These are phyloP conservation scores for Rhinoderma darwinii DNA, from an alignment of 2,113 vertebrate genomes.

Conservation along the genomic window DNA sequence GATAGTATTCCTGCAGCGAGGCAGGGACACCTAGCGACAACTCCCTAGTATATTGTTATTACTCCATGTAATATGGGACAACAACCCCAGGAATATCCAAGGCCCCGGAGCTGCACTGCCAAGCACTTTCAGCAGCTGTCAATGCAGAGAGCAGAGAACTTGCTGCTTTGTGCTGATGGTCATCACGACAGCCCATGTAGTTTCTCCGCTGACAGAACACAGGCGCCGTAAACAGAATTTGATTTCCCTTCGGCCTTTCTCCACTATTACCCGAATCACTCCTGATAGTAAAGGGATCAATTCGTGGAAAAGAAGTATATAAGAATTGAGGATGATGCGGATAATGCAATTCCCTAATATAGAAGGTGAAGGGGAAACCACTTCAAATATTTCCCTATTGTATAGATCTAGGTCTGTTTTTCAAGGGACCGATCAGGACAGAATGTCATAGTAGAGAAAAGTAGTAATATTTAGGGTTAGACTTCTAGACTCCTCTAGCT, in stretches of 20 bases:
- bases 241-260: background rate
- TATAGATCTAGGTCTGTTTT: background rate
- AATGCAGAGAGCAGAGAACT: background rate
- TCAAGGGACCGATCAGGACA: background rate
- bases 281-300: background rate
- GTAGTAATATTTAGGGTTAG: background rate
- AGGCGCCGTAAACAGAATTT: background rate
- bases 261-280: background rate
- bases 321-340: background rate
- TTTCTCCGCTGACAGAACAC: background rate
- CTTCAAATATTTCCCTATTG: background rate
- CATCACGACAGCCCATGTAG: background rate
- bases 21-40: too few species aligned
- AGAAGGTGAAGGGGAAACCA: background rate
- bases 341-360: background rate
- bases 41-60: background rate
- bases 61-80: background rate
- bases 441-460: background rate
- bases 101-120: background rate
- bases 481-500: background rate
- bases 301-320: background rate
- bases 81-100: background rate
- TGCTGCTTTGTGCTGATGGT: conserved; percentile 5
- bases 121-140: background rate
- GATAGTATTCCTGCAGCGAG: too few species aligned